Conservation (phyloP, 2,797 vertebrate species). For the Rhinella marina region DNA sequence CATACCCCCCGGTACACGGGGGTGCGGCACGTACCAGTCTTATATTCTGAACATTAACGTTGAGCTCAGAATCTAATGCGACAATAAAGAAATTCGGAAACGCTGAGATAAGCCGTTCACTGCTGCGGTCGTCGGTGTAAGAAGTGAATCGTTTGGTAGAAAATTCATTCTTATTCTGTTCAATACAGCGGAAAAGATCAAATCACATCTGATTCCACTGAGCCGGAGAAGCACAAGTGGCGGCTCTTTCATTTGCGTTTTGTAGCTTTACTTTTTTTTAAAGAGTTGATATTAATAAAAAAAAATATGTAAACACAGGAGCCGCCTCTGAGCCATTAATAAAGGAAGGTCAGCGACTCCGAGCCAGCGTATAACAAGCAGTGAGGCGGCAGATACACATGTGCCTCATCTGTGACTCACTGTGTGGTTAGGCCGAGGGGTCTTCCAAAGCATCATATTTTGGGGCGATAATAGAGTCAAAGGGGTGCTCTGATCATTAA, state of each 20-base stretch:
- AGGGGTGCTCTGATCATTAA: not conserved
- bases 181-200: slow-evolving; percentile 64
- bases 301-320: not conserved
- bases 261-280: slow-evolving; percentile 5
- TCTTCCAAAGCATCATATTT: not conserved
- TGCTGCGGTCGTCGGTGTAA: slow-evolving; percentile 57
- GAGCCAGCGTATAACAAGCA: not conserved
- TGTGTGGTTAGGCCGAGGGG: not conserved
- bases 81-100: slow-evolving; percentile 42
- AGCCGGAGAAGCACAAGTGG: slow-evolving; percentile 57
- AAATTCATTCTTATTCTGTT: slow-evolving; percentile 61
- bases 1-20: not conserved
- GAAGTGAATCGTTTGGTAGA: slow-evolving; percentile 56
- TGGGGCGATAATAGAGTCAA: not conserved
- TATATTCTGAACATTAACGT: not conserved
- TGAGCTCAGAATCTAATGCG: not conserved
- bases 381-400: not conserved
- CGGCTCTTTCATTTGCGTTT: slow-evolving; percentile 25
- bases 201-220: slow-evolving; percentile 64
- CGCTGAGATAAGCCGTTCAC: slow-evolving; percentile 49
- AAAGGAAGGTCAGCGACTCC: not conserved
- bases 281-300: not conserved
- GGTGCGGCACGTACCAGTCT: no score
- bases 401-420: not conserved
- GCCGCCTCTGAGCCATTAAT: not conserved